Conservation (phyloP, 2,797 vertebrate genomes). For the Myiothlypis coronata region DNA sequence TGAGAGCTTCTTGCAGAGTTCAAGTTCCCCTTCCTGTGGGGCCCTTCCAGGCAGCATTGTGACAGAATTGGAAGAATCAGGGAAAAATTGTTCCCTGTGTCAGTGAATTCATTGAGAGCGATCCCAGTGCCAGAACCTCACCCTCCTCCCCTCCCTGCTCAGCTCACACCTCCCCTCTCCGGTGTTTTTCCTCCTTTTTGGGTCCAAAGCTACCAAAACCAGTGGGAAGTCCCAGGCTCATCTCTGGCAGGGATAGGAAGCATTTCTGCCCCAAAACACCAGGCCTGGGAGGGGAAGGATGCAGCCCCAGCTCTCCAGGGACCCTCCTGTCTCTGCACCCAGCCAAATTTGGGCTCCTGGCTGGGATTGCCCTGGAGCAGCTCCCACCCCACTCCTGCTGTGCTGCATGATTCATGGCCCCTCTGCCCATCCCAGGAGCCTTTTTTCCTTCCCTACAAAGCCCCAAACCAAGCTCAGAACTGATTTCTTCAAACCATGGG, state of each 20-base stretch:
- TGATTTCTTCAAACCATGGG: neutral
- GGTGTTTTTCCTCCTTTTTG: neutral
- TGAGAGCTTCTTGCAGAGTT: neutral
- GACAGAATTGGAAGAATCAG: slow-evolving; percentile 34
- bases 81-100: slow-evolving; percentile 33
- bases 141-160: neutral
- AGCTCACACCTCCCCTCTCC: rapidly evolving
- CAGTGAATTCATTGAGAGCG: neutral
- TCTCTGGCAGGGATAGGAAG: neutral
- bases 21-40: neutral
- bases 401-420: neutral
- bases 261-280: neutral
- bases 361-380: neutral
- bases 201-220: neutral
- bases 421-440: neutral
- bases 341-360: rapidly evolving
- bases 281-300: too few species aligned
- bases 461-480: neutral
- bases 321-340: neutral
- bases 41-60: neutral
- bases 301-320: neutral
- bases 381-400: neutral
- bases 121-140: rapidly evolving
- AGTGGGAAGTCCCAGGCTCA: rapidly evolving
- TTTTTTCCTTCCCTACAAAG: neutral